Base-by-base conservation (phyloP, 2,888 invertebrate species). In the Drosophila testacea region DNA sequence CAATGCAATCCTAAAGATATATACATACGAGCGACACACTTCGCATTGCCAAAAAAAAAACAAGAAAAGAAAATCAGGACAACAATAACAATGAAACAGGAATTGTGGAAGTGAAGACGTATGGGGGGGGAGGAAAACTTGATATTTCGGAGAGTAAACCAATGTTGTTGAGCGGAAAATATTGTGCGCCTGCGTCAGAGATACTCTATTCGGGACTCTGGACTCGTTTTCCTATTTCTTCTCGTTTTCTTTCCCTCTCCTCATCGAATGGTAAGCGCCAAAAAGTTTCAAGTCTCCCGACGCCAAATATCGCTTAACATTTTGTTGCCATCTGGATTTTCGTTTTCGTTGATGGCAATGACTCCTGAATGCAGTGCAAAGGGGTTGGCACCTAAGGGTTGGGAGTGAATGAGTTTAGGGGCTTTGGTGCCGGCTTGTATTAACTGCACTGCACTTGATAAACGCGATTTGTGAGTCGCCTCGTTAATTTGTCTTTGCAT, bases 21-120 rank as follows among this genome's bases (percentile, higher is more conserved):
- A 85, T 67, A 90, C 80, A 85, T 67, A 88, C 83, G 55, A 77
- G 71, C 80, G 82, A 81, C 83, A 89, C 83, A 88, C 69, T 81
- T 84, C 72, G 67, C 67, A 57, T 79, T 78, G 75, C 79, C 73
- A 75, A 81, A 83, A 73, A 54, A 30, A 30, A 5, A 30, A 30
- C 1, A 30, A 30, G 1, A 30, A 30, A 5, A 32, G 7, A 11
- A 50, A 78, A 69, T 67, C 71, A 62, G 65, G 65, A 73, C 85
- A 82, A 73, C 65, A 82, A 76, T 62, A 73, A 73, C 71, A 82
- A 70, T 60, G 60, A 30, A 41, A 76, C 70, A 69, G 71, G 59
- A 73, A 63, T 38, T 2, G 4, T 2, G 11, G 10, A 10, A 42
- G n/a, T 28, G 9, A 16, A 4, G 32, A 30, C 30, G 16, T 10